Conservation (phyloP, 2,113 vertebrate genomes). For the Polypterus senegalus region DNA sequence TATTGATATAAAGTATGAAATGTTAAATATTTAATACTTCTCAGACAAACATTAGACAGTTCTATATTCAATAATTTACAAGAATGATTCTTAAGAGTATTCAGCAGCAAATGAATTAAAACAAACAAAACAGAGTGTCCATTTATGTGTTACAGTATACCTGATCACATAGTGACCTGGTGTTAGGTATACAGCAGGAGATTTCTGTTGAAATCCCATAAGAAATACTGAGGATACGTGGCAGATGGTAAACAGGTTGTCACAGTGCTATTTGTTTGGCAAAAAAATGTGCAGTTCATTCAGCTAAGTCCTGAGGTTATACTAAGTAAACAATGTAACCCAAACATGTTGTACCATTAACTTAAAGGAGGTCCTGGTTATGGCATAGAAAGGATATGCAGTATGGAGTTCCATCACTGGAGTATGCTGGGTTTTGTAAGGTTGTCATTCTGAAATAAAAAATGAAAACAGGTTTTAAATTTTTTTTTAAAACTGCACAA, state of each 20-base stretch:
- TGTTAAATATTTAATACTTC: constrained; percentile 79
- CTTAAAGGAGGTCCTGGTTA: constrained; percentile 66
- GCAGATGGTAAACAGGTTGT: constrained; percentile 51
- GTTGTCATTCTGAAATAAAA: constrained; percentile 58
- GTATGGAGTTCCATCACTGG: constrained; percentile 62
- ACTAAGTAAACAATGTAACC: constrained; percentile 68
- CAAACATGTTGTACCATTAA: constrained; percentile 63
- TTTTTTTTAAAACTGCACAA: too few species aligned
- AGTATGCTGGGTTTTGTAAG: constrained; percentile 56
- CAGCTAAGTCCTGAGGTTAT: constrained; percentile 68
- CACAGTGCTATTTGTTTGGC: constrained; percentile 67
- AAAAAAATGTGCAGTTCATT: constrained; percentile 63
- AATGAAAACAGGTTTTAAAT: constrained; percentile 19
- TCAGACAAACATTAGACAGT: constrained; percentile 58
- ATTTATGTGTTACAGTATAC: constrained; percentile 26
- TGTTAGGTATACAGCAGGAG: constrained; percentile 7
- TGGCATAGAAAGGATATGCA: constrained; percentile 52
- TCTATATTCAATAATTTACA: constrained; percentile 75
- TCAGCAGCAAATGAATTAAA: constrained; percentile 66
- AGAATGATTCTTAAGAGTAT: constrained; percentile 53
- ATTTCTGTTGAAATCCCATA: constrained; percentile 14
- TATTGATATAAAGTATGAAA: constrained; percentile 69
- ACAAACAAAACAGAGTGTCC: constrained; percentile 10
- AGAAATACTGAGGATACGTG: constrained; percentile 25
- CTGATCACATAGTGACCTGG: constrained; percentile 31